Base-by-base conservation (phyloP, 2,888 invertebrate species). In the Rhagonycha lutea region DNA sequence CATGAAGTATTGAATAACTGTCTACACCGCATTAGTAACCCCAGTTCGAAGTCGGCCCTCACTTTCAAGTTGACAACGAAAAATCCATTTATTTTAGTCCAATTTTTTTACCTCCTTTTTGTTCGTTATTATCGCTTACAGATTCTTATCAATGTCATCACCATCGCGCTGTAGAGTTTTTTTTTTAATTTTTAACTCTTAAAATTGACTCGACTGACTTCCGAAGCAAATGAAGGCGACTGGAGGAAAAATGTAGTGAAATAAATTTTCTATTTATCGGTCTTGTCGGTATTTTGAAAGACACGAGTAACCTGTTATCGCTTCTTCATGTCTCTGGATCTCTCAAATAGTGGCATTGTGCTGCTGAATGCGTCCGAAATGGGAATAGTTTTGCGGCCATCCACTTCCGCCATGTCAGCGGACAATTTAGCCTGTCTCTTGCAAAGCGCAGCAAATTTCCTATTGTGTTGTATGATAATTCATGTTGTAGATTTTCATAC, bases 351-450 rank as follows among this genome's bases (percentile, higher is more conserved):
- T 79, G 77, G 78, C 81, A 81, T 82, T 83, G 83, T 83, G 81
- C 80, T 79, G 78, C 74, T 80, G 82, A 83, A 83, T 81, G 81
- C 82, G 76, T 81, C 78, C 75, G 81, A 81, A 83, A 83, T 82
- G 81, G 81, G 81, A 81, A 83, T 82, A 82, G 81, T 82, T 82
- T 81, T 81, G 82, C 80, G 83, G 82, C 80, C 82, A 79, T 81
- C 81, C 81, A 82, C 81, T 82, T 83, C 63, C 63, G 63, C 63
- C 63, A 65, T 65, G 63, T 65, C 63, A 65, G 63, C 63, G 32
- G 32, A 76, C 72, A 72, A 72, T 76, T 69, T 72, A 65, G 70
- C 72, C 47, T 73, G 72, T 72, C 72, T 76, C 72, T 72, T 67
- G 74, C 74, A 65, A 78, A 80, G 75, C 72, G 70, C 70, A 72